Base-by-base conservation (phyloP, 2,888 invertebrate genomes). In the Hoplodrina blanda region DNA sequence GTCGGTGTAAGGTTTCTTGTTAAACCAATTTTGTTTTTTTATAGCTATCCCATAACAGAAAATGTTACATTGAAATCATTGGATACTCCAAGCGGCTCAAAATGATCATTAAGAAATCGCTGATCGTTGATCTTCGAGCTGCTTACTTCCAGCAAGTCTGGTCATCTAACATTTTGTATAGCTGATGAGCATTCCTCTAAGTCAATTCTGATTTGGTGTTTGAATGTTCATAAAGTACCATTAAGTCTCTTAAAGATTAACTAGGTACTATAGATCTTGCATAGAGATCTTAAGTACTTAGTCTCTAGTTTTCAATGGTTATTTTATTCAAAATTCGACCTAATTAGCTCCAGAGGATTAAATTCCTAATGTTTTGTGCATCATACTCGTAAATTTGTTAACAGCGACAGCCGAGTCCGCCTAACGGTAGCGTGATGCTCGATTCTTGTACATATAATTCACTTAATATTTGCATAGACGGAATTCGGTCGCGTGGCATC, bases 401-500 rank as follows among this genome's bases (percentile, higher is more conserved):
- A 55, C 57, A 64, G 62, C 17, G 64, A 76, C 67, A 66, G 62
- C 41, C 33, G 11, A 63, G 53, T 65, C 62, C 59, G 33, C 30
- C 52, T 82, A 88, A 84, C 83, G 85, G 87, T 84, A 81, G 85
- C 85, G 73, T 75, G 79, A 82, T 83, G 78, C 37, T 69, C 73
- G 73, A 46, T 50, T 73, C 61, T 69, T 54, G 66, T 77, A 80
- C 53, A 63, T 77, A 80, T 80, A 78, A 78, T 70, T 82, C 74
- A 84, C 62, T 57, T 71, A 56, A 75, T 74, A 83, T 83, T 84
- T 84, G 78, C 82, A 83, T 81, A 72, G 19, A n/a, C 49, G 76
- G 78, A 75, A 78, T 79, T 76, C 81, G 78, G 82, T 76, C 69
- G 68, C 55, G 57, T 74, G 70, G 55, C 73, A 68, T 75, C 79